phyloP scores from a whole-genome alignment of 2,888 invertebrate genomes.

The Polymixis lichenea region DNA sequence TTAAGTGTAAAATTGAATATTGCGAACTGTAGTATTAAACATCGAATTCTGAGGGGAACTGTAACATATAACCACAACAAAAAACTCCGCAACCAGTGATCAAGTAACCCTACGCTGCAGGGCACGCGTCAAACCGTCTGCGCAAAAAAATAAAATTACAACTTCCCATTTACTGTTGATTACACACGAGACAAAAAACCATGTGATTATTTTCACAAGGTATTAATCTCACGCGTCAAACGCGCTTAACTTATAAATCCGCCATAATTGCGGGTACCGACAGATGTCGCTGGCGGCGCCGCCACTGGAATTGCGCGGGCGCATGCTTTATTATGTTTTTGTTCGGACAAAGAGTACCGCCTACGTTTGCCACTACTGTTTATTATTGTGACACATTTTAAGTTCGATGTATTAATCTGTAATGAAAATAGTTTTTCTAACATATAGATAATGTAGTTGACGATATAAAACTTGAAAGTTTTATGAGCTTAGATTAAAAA shows the following conservation, averaged over 20 bases:
- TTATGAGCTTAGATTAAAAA: conserved; percentile 59
- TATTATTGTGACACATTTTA: conserved; percentile 62
- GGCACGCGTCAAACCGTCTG: conserved; percentile 75
- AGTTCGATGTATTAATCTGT: conserved; percentile 25
- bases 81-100: conserved; percentile 78
- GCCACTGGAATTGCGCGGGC: conserved; percentile 77
- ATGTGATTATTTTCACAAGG: conserved; percentile 79
- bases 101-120: conserved; percentile 75
- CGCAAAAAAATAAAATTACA: conserved; percentile 75
- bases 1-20: conserved; percentile 69
- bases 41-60: conserved; percentile 58
- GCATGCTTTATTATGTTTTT: conserved; percentile 75
- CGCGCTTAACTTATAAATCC: conserved; percentile 80
- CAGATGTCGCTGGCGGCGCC: conserved; percentile 82
- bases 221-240: conserved; percentile 76
- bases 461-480: conserved; percentile 50
- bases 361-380: conserved; percentile 63
- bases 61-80: conserved; percentile 88
- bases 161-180: conserved; percentile 75
- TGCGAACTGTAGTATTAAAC: conserved; percentile 51
- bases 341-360: conserved; percentile 76
- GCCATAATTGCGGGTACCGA: conserved; percentile 76
- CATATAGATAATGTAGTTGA: conserved; percentile 35
- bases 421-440: conserved; percentile 42
- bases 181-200: conserved; percentile 74